Evolutionary conservation across 2,113 vertebrate genomes (phyloP).

Genomic region (Capricornis sumatraensis): DNA sequence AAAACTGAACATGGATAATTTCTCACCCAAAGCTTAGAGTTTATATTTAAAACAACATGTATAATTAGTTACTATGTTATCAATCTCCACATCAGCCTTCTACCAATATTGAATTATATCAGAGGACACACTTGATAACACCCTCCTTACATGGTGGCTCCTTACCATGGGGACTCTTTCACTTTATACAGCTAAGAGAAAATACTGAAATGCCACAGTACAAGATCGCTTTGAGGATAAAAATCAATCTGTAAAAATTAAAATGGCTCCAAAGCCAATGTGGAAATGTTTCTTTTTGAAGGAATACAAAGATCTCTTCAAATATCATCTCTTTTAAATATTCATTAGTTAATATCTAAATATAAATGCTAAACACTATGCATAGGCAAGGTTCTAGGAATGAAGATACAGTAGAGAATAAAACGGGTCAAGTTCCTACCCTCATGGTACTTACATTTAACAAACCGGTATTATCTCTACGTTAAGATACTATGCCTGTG

Average conservation of each 20-base stretch:
- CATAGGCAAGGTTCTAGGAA: not conserved
- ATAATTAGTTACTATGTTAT: not conserved
- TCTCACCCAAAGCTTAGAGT: conserved; percentile 13
- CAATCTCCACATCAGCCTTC: not conserved
- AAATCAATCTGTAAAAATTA: not conserved
- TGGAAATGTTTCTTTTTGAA: conserved; percentile 3
- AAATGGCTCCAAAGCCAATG: not conserved
- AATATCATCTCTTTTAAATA: not conserved
- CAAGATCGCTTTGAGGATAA: not conserved
- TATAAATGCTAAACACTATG: not conserved
- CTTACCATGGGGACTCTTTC: not conserved
- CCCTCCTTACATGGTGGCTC: not conserved
- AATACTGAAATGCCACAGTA: not conserved
- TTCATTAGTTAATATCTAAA: conserved; percentile 17
- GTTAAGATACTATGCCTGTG: not conserved
- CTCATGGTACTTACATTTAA: not conserved
- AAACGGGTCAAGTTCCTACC: not conserved
- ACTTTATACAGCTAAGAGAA: not conserved
- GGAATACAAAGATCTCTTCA: not conserved
- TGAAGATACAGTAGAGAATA: not conserved
- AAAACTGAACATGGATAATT: not conserved
- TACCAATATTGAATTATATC: not conserved
- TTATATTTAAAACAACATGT: not conserved
- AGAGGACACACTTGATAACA: not conserved
- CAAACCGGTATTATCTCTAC: not conserved